Base-by-base conservation (phyloP, 1,140 invertebrate species). In the Archivesica marissinica region DNA sequence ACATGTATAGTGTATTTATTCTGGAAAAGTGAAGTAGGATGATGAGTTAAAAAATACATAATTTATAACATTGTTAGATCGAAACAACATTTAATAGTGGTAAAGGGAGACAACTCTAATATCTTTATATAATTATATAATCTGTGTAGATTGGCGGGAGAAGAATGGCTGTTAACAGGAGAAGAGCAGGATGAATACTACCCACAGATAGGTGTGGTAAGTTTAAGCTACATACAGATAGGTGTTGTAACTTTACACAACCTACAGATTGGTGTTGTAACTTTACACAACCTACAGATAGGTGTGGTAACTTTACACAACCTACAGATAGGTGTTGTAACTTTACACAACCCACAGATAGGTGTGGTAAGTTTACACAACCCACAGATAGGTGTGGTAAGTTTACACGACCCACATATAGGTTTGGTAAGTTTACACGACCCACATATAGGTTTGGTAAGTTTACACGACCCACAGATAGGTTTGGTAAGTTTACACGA, bases 91-190 rank as follows among this genome's bases (percentile, higher is more conserved):
- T 52, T 52, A 56, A 1, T 11, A 39, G 33, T 30, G 2, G 0
- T 35, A 38, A 1, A 30, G 38, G 28, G 25, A 44, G n/a, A 61
- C n/a, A 59, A 17, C 59, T 0, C 2, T 17, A 66, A 44, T 9
- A n/a, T 33, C 47, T 68, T 33, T 66, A 25, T 23, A 28, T 70
- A 33, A 38, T 13, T 66, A 30, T 33, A 54, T n/a, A n/a, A n/a
- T n/a, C 47, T 23, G 54, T 87, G n/a, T 75, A 92, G 92, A 84
- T 13, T 88, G 25, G 93, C 94, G 79, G 94, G 94, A 47, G 94
- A 95, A 76, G 93, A 94, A 86, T 95, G 94, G 94, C 80, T 95
- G 4, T 70, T 95, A 17, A 95, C 93, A 33, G 86, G 93, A 39
- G 86, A 89, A 25, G 92, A 94, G 25, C 90, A 89, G 20, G 93